Conservation (phyloP, 2,797 vertebrate genomes). For the Sciurus carolinensis region DNA sequence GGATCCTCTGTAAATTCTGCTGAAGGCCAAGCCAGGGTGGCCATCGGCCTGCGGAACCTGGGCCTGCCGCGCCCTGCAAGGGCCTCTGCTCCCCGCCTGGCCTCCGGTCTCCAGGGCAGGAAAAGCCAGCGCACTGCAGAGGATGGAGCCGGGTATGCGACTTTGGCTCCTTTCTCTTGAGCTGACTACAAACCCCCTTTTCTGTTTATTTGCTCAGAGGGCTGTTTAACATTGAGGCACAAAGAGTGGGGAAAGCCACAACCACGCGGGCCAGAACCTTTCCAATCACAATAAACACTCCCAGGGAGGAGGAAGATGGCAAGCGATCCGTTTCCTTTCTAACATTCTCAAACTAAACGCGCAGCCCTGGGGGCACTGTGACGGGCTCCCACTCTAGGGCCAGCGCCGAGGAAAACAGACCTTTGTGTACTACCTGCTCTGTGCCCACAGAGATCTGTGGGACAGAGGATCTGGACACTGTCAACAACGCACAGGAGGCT, state of each 20-base stretch:
- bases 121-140: accelerated
- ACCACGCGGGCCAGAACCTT: neutral
- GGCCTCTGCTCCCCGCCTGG: neutral
- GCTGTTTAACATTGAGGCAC: conserved; percentile 11
- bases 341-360: conserved; percentile 75
- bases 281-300: conserved; percentile 79
- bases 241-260: conserved; percentile 32
- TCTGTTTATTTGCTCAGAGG: conserved; percentile 77
- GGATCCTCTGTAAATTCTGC: conserved; percentile 34
- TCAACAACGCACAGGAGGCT: neutral
- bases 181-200: neutral
- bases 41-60: neutral
- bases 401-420: neutral
- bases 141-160: neutral
- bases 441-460: neutral
- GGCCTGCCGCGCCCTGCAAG: neutral
- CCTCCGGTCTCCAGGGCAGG: neutral
- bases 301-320: conserved; percentile 73
- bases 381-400: neutral
- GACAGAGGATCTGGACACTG: conserved; percentile 39
- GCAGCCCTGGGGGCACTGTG: neutral
- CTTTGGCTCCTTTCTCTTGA: neutral
- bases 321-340: conserved; percentile 75
- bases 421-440: neutral
- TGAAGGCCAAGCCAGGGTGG: neutral